These are phyloP conservation scores for Acheta domesticus DNA, from an alignment of 2,888 invertebrate species.

Conservation along the genomic window DNA sequence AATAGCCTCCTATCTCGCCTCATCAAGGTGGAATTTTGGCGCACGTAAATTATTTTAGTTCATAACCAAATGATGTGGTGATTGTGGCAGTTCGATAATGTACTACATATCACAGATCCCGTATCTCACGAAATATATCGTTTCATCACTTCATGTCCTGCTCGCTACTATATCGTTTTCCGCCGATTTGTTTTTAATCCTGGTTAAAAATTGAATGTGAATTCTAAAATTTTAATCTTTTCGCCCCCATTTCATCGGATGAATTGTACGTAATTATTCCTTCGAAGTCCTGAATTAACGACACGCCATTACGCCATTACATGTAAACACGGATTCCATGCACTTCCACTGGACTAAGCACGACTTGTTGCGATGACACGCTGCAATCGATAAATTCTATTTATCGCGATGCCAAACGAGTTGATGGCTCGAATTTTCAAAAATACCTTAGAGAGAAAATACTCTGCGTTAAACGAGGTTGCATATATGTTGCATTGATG, in stretches of 20 bases:
- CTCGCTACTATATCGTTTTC: not conserved
- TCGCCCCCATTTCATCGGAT: not conserved
- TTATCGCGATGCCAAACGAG: too few species aligned
- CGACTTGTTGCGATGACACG: too few species aligned
- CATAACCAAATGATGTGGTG: not conserved
- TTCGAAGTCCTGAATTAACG: not conserved
- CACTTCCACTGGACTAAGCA: too few species aligned
- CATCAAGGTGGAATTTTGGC: too few species aligned
- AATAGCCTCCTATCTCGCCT: too few species aligned
- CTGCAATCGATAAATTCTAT: too few species aligned
- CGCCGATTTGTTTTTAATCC: not conserved
- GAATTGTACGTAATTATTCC: conserved; percentile 18
- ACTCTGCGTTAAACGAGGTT: too few species aligned
- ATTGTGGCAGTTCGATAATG: not conserved
- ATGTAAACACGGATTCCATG: not conserved
- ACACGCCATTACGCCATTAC: not conserved
- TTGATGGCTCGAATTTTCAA: too few species aligned
- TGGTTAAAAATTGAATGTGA: not conserved
- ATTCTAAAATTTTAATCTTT: not conserved
- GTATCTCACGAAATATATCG: conserved; percentile 2
- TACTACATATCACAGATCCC: too few species aligned
- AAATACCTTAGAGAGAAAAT: too few species aligned
- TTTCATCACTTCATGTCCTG: not conserved
- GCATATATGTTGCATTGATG: too few species aligned
- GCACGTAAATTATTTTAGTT: too few species aligned